phyloP scores from a whole-genome alignment of 2,888 invertebrate genomes.

The Tinea trinotella region DNA sequence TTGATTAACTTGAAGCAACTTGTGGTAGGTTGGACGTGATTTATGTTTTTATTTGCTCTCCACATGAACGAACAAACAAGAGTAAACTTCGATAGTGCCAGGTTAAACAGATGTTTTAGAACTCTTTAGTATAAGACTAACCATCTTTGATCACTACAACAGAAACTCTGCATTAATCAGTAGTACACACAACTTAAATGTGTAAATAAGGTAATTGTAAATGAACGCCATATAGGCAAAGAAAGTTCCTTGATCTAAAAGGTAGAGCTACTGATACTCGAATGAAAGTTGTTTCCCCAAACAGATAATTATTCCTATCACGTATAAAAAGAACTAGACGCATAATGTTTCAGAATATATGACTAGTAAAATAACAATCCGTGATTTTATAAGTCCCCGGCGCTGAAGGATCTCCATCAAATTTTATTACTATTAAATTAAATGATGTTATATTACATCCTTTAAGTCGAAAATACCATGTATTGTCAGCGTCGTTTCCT shows the following conservation, averaged over 20 bases:
- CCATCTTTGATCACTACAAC: too few species aligned
- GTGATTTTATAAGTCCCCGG: too few species aligned
- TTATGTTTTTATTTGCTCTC: constrained; percentile 4
- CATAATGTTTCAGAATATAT: not conserved
- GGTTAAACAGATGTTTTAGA: too few species aligned
- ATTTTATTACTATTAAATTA: too few species aligned
- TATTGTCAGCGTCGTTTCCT: too few species aligned
- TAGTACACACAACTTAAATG: not conserved
- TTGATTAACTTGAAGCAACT: constrained; percentile 14
- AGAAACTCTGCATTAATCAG: too few species aligned
- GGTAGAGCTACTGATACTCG: not conserved
- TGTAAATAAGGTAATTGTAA: constrained; percentile 2
- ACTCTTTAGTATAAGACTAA: too few species aligned
- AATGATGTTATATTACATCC: too few species aligned
- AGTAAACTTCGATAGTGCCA: not conserved
- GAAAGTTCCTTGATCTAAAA: not conserved
- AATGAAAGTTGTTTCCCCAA: constrained; percentile 12
- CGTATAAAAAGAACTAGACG: not conserved
- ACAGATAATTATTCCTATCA: constrained; percentile 5
- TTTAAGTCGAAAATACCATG: too few species aligned
- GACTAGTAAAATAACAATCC: not conserved
- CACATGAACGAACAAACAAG: not conserved
- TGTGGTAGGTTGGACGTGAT: constrained; percentile 6
- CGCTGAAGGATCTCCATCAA: too few species aligned
- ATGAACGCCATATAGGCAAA: constrained; percentile 9